Base-by-base conservation (phyloP, 2,113 vertebrate species). In the Semnopithecus entellus region DNA sequence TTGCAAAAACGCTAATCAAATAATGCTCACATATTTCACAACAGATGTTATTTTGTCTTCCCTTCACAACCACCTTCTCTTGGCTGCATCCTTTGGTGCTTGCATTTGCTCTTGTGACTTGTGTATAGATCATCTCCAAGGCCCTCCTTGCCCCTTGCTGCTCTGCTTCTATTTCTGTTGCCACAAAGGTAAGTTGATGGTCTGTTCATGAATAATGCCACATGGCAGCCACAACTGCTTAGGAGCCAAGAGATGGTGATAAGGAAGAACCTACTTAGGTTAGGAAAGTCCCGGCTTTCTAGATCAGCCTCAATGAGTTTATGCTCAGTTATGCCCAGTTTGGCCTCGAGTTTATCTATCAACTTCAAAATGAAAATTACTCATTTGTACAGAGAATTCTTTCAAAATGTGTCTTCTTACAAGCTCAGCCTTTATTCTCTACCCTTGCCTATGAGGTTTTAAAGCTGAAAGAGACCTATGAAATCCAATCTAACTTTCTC, bases 311-410 rank as follows among this genome's bases (percentile, higher is more conserved):
- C 43, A 16, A 76, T n/a, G 48, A 73, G 25, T 32, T 94, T 48
- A 68, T 12, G 12, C 7, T 88, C 22, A 40, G 82, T 55, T 66
- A 30, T 32, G 27, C 61, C 6, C 27, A 64, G 61, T 2, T 79
- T 85, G 66, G 52, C 43, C 16, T 93, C 43, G 70, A 92, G 57
- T 8, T 40, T 38, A 48, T 66, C 76, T 38, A 43, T 59, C 76
- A 45, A 72, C n/a, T 93, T 91, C 73, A 66, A 88, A 78, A 57
- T 79, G 35, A 83, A 96, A 96, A 96, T 91, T 84, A 89, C 16
- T 76, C 87, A 40, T 61, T 70, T 75, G 30, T 38, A 66, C 9
- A 59, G 20, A 90, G 11, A 83, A 78, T 79, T 27, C 61, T 94
- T 93, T 25, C 81, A 45, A 89, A 85, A 40, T 38, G n/a, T 92